Evolutionary conservation across 2,797 vertebrate genomes (phyloP).

Genomic region (Clangula hyemalis): DNA sequence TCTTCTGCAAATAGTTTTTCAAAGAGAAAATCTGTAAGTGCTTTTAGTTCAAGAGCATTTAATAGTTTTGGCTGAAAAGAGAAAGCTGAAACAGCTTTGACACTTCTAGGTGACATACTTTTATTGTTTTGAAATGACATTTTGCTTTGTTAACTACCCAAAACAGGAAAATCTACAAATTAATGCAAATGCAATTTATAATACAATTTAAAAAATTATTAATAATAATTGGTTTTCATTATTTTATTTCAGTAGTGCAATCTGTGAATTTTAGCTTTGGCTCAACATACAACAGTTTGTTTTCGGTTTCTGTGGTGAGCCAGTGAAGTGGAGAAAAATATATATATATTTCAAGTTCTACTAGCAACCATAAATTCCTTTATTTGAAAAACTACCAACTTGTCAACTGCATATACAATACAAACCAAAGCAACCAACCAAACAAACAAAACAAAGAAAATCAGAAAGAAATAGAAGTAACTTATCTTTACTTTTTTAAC

Average conservation of each 20-base stretch:
- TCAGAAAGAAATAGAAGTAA: neutral
- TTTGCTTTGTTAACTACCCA: neutral
- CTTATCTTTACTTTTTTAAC: neutral
- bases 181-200: neutral
- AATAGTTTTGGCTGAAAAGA: neutral
- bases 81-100: neutral
- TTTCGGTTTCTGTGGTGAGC: neutral
- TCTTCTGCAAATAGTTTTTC: neutral
- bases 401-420: neutral
- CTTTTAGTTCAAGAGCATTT: neutral
- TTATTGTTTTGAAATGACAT: neutral
- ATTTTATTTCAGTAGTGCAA: neutral
- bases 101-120: neutral
- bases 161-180: neutral
- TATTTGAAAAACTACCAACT: neutral
- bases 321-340: neutral
- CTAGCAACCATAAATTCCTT: neutral
- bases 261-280: neutral
- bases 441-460: neutral
- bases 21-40: neutral
- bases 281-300: neutral
- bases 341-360: neutral
- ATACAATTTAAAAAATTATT: neutral
- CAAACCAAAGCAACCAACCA: neutral
- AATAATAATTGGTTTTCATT: neutral